Base-by-base conservation (phyloP, 2,797 vertebrate genomes). In the Halcyon chelicuti region DNA sequence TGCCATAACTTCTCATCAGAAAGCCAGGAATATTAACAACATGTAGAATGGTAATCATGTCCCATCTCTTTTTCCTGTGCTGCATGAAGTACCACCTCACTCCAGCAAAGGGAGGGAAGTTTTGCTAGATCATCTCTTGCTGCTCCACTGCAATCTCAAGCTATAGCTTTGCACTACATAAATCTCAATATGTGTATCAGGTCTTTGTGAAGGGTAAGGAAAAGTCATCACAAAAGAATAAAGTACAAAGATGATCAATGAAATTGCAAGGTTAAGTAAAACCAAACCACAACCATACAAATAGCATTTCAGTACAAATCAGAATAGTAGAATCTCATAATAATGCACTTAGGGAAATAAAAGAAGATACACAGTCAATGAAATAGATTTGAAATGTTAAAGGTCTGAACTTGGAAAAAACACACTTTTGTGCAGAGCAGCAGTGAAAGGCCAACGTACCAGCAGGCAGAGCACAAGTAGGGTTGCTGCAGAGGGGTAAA, bases 301-400 rank as follows among this genome's bases (percentile, higher is more conserved):
- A 78, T 31, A 22, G 46, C 55, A 72, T 91, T 83, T 86, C 62
- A 62, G 46, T 58, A 68, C 19, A 63, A 58, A 91, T n/a, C 5
- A 60, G 78, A 62, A 80, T 5, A 80, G 40, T 20, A 67, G 26
- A 81, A 72, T 65, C 35, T 80, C 49, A 72, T 93, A 91, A 85
- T 85, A 84, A 93, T 40, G 78, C 55, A 42, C 80, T 83, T 40
- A 49, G 93, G 84, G 90, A 95, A 90, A 87, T 76, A 76, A 79
- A 88, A 87, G 71, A 71, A 57, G 46, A 71, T 86, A 85, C 8
- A 19, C 8, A 58, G 76, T 86, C 75, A 73, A 78, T 80, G 68
- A 91, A 94, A 96, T 78, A 42, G 82, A 86, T 91, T 86, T 93
- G n/a, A 90, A 91, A 91, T 72, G 54, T 16, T 78, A 42, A 86